Percentiles rank a stretch among this genome's conserved stretches.
phyloP scores from a whole-genome alignment of 2,113 vertebrate species.

The Platycercus adscitus region DNA sequence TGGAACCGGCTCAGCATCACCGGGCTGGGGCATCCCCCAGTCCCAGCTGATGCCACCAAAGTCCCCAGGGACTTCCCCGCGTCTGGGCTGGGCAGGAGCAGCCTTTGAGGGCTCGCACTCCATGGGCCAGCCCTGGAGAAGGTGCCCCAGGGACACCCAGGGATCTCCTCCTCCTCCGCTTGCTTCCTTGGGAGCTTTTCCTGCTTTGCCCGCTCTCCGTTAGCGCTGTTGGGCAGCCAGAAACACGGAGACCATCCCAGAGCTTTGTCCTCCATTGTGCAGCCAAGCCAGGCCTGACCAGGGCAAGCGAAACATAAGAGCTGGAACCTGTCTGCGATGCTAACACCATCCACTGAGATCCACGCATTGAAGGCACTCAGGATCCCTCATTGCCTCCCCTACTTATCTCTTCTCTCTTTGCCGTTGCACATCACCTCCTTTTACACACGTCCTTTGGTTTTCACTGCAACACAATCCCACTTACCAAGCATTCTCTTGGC shows the following conservation, averaged over 20 bases:
- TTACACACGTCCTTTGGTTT: background rate
- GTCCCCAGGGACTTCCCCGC: background rate
- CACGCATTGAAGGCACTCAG: background rate
- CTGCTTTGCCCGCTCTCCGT: background rate
- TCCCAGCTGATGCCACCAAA: background rate
- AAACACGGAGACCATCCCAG: background rate
- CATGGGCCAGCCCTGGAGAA: background rate
- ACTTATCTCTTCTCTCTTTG: background rate
- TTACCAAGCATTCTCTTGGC: background rate
- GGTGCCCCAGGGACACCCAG: background rate
- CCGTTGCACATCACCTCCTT: background rate
- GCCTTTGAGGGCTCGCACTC: background rate
- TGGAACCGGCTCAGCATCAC: background rate
- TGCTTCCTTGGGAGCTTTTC: background rate
- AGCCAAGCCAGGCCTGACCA: background rate
- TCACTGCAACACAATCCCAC: background rate
- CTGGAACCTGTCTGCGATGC: background rate
- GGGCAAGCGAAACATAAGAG: background rate
- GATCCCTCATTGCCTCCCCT: background rate
- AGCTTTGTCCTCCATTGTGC: rapidly evolving
- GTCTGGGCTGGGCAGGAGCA: background rate
- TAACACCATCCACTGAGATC: background rate
- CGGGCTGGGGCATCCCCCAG: background rate
- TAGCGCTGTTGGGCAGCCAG: background rate
- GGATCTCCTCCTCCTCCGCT: background rate